Base-by-base conservation (phyloP, 37 sponge, comb jelly and placozoan genomes). In the Chondrilla cf. caribensis region DNA sequence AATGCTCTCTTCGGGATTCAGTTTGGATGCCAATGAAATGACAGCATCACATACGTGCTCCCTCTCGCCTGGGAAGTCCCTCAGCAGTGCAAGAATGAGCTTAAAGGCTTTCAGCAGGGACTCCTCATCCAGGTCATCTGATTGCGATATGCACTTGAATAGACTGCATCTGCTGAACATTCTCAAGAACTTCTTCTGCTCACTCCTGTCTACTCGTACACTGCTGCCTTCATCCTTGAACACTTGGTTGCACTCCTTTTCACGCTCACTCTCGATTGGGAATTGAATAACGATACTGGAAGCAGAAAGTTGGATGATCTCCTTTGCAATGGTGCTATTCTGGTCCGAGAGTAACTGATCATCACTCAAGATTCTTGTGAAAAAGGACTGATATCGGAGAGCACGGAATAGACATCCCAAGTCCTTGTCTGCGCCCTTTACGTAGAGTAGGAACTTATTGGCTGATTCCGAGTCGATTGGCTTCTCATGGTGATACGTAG, bases 241-340 rank as follows among this genome's bases (percentile, higher is more conserved):
- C 17, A 67, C 32, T 17, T 1, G 0, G 29, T 67, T 67, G 4
- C 17, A 33, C 0, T 67, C 68, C 33, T 33, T 67, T 29, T 67
- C 68, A 29, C 4, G 35, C 35, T 67, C 68, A 67, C 68, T 67
- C 15, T 33, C 68, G 29, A 67, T 26, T 67, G 68, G 68, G 29
- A 67, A 67, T 67, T 33, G 26, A 29, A 67, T 28, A 2, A 2
- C 33, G 29, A 67, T n/a, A 26, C 11, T 31, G 2, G 68, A 6
- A 3, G 35, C 68, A 26, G 4, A 28, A n/a, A 26, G 17, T 26
- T 3, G 11, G 17, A 67, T 28, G 2, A 67, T 33, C 35, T 33
- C 35, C 35, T 31, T 33, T 17, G 29, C 29, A 17, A 29, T 33
- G 31, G 1, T 28, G 15, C 17, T 1, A 67, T 18, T 31, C 17